Evolutionary conservation across 2,888 invertebrate genomes (phyloP).

Genomic region (Melieria omissa): DNA sequence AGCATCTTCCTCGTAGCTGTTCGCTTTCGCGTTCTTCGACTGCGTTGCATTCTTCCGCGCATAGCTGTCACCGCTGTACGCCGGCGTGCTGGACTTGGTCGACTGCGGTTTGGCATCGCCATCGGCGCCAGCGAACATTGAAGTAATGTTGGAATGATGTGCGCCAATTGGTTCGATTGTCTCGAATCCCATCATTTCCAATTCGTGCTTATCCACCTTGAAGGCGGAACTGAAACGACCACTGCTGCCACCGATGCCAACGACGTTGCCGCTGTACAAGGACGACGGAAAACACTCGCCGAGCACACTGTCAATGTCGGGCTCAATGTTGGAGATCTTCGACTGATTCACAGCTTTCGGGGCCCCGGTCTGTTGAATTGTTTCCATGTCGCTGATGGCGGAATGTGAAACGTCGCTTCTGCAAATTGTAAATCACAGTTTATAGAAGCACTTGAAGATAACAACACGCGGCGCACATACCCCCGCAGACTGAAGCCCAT

Average conservation of each 20-base stretch:
- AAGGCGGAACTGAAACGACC: conserved; percentile 33
- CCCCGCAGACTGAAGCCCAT: conserved; percentile 77
- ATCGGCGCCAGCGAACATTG: conserved; percentile 59
- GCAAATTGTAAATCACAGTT: conserved; percentile 37
- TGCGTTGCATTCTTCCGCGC: conserved; percentile 39
- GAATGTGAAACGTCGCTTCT: conserved; percentile 80
- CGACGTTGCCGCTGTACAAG: conserved; percentile 49
- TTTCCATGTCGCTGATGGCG: conserved; percentile 89
- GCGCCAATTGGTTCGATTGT: conserved; percentile 65
- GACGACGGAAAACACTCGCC: conserved; percentile 46
- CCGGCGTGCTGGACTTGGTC: conserved; percentile 25
- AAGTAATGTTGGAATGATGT: conserved; percentile 61
- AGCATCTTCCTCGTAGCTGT: conserved; percentile 71
- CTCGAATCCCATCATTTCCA: conserved; percentile 64
- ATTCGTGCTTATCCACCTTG: conserved; percentile 60
- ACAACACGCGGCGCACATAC: conserved; percentile 41
- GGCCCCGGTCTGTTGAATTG: conserved; percentile 84
- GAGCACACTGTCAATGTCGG: conserved; percentile 19
- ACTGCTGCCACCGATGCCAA: conserved; percentile 42
- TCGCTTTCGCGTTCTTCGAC: conserved; percentile 24
- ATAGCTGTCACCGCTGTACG: conserved; percentile 36
- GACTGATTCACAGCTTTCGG: conserved; percentile 51
- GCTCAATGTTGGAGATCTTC: conserved; percentile 16
- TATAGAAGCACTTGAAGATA: neutral
- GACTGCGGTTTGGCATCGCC: conserved; percentile 50